Evolutionary conservation across 2,797 vertebrate genomes (phyloP), one percentile per base, ranked within the genome.

Genomic region (Diplodus sargus): DNA sequence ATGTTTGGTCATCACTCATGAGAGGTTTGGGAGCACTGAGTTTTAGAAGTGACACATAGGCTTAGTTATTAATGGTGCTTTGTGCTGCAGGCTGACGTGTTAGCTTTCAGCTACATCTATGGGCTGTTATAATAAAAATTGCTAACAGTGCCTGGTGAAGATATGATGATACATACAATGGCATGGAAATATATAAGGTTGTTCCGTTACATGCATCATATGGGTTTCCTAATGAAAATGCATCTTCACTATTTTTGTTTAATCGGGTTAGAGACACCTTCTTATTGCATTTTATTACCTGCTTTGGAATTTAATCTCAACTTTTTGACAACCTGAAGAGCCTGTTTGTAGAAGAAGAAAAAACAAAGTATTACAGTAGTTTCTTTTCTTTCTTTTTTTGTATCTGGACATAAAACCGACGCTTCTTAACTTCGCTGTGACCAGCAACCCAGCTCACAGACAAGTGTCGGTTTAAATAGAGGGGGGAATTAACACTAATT

Each of bases 51-150:
- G 11, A 57, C 48, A 72, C 60, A 76, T 28, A 1, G 10, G 2
- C 15, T 70, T 59, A n/a, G 59, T 57, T 68, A 23, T 59, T 83
- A 65, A 43, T 30, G 79, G 74, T 87, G 70, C 76, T 71, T 49
- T 51, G 22, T 80, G 48, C 39, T 70, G 49, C 66, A 60, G 47
- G 63, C 74, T 74, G 22, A 34, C 8, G 51, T 39, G 48, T 62
- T 59, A 72, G 51, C 53, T 56, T 49, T 72, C 48, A 49, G 34
- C 28, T 58, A 25, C 2, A 34, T 23, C 65, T 66, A 62, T 59
- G 3, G 25, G 22, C 63, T 70, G 20, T 47, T 78, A 18, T 45
- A 48, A 53, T 47, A 20, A 49, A 13, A 14, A 62, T 71, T 23
- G 22, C 52, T 65, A 56, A 67, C 30, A 71, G 30, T 49, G n/a